These are phyloP conservation scores for Chelonus formosanus DNA, from an alignment of 2,888 invertebrate species.

Conservation along the genomic window DNA sequence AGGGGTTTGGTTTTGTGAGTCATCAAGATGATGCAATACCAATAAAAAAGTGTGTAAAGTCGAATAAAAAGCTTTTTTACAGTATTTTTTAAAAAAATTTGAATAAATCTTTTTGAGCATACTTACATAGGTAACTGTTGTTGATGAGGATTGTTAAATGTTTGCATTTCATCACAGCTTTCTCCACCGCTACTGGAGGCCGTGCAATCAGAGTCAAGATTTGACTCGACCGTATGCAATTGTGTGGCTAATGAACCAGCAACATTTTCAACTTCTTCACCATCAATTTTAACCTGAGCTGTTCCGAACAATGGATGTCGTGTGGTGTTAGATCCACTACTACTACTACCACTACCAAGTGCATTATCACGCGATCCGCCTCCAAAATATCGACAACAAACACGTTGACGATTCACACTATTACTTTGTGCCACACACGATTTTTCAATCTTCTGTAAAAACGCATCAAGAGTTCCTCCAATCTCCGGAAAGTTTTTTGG, in stretches of 20 bases:
- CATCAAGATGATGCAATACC: conserved; percentile 37
- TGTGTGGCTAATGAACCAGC: conserved; percentile 79
- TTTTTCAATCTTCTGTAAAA: conserved; percentile 60
- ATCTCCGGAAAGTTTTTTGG: conserved; percentile 58
- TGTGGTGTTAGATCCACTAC: conserved; percentile 40
- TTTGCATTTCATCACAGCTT: conserved; percentile 88
- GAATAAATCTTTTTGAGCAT: conserved; percentile 25
- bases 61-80: not conserved
- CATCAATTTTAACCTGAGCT: conserved; percentile 56
- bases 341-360: conserved; percentile 24
- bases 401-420: conserved; percentile 56
- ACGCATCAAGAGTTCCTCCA: conserved; percentile 53
- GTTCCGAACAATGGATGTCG: conserved; percentile 58
- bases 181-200: conserved; percentile 94
- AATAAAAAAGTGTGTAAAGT: conserved; percentile 15
- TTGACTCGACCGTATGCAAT: conserved; percentile 76
- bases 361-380: conserved; percentile 65
- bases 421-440: conserved; percentile 60
- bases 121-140: conserved; percentile 84
- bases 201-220: conserved; percentile 91
- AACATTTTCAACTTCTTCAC: conserved; percentile 73
- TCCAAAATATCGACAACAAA: conserved; percentile 67
- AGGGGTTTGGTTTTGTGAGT: not conserved
- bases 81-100: not conserved
- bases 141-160: conserved; percentile 80